Conservation (phyloP, 2,113 vertebrate genomes). For the Hystrix cristata region DNA sequence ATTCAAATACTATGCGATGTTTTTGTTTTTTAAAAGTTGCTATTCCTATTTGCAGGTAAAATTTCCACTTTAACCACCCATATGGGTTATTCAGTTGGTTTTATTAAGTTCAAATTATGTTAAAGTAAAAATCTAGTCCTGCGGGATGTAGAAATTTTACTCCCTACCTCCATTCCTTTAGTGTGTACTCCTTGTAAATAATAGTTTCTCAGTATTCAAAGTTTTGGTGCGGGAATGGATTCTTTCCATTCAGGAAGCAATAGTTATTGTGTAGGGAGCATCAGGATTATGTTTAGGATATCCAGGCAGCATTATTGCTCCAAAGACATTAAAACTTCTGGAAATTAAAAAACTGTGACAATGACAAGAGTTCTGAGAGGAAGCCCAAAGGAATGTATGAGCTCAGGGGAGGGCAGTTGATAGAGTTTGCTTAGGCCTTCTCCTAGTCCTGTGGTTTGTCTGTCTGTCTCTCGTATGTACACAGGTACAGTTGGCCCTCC, state of each 20-base stretch:
- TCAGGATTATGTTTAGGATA: not conserved
- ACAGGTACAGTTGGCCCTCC: not conserved
- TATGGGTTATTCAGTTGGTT: constrained; percentile 55
- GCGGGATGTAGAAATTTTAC: constrained; percentile 16
- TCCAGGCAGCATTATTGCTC: not conserved
- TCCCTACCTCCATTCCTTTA: not conserved
- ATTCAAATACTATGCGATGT: constrained; percentile 45
- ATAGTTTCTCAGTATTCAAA: not conserved
- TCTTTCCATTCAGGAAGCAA: constrained; percentile 19
- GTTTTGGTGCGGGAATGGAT: not conserved
- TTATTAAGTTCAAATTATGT: constrained; percentile 68
- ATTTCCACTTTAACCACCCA: constrained; percentile 59
- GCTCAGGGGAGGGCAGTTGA: not conserved
- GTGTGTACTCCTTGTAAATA: constrained; percentile 17
- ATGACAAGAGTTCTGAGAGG: not conserved
- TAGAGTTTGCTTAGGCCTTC: not conserved
- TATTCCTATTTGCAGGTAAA: constrained; percentile 64
- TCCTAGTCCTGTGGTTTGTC: not conserved
- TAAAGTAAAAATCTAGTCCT: constrained; percentile 45
- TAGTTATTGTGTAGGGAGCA: not conserved
- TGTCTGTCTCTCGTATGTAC: not conserved
- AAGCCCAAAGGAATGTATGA: not conserved
- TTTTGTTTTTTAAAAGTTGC: constrained; percentile 55
- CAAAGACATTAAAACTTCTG: not conserved
- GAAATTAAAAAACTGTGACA: not conserved